phyloP scores from a whole-genome alignment of 2,888 invertebrate genomes.

The Pseudococcus viburni region DNA sequence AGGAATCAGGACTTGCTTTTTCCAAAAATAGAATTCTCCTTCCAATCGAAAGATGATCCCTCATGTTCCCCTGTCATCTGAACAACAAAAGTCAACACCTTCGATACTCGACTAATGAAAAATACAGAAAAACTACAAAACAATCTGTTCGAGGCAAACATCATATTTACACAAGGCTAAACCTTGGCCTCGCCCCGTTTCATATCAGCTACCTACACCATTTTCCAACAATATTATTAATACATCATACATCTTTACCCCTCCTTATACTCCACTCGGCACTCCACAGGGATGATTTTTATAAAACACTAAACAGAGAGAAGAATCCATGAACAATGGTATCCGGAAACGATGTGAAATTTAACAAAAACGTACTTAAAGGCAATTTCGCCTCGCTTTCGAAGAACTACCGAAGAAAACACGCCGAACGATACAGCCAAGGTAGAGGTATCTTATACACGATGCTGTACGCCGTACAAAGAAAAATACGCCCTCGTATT shows the following conservation, averaged over 20 bases:
- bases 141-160: no score
- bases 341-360: conserved; percentile 46
- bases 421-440: background rate
- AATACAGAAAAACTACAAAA: no score
- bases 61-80: no score
- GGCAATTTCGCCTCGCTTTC: conserved; percentile 31
- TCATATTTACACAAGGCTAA: no score
- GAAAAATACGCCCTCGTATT: conserved; percentile 54
- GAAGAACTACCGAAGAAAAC: background rate
- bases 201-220: no score
- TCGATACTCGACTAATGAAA: no score
- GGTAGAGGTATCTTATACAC: background rate
- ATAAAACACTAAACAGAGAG: background rate
- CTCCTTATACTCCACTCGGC: background rate
- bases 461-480: background rate
- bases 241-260: background rate
- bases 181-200: no score
- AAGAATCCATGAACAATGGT: conserved; percentile 42
- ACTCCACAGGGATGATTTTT: background rate
- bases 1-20: no score
- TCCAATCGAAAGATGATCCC: no score
- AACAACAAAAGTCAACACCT: no score
- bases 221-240: background rate
- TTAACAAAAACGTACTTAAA: conserved; percentile 52
- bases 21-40: no score